Evolutionary conservation across 1,140 invertebrate genomes (phyloP), one percentile per base, ranked within the genome.

Genomic region (Brevipalpus yothersi): DNA sequence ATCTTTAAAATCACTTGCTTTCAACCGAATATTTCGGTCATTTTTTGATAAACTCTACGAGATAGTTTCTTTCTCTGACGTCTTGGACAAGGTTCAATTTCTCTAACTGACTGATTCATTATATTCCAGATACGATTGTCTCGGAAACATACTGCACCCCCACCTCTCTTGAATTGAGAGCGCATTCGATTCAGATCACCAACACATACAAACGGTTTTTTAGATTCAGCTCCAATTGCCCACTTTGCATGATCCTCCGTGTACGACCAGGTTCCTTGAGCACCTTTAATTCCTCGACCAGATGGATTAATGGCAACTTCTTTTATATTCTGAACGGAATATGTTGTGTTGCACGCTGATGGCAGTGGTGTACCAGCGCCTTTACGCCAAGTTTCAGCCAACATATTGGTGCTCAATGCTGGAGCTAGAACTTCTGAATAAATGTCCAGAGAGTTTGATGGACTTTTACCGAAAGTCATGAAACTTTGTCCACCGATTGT

Each of bases 211-310:
- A 83, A 90, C 53, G 75, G 70, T 51, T 60, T 65, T 71, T 61
- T 74, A 69, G 68, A 71, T 62, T 74, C 71, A 1, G 72, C 72
- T 0, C 82, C 76, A 5, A 91, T 78, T 0, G 84, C 82, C 88
- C 88, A 93, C 71, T 95, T 95, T 0, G 87, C 86, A 71, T 94
- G 91, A 72, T 94, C 89, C 51, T 77, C 75, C 23, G 79, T 77
- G 2, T 79, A 81, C n/a, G 75, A 76, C 15, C 81, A 67, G 55
- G 76, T 65, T 5, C 75, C 76, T 13, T 5, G 31, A 31, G 31
- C 31, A 31, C 31, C 31, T 31, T 31, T 5, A 31, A 31, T 31
- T 3, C 31, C 5, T 31, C 2, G 31, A 31, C 31, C 31, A 31
- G 31, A 5, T 31, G 2, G 2, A 31, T 31, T 5, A 5, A 31